Evolutionary conservation across 2,113 vertebrate species (phyloP).

Genomic region (Brachypteracias leptosomus): DNA sequence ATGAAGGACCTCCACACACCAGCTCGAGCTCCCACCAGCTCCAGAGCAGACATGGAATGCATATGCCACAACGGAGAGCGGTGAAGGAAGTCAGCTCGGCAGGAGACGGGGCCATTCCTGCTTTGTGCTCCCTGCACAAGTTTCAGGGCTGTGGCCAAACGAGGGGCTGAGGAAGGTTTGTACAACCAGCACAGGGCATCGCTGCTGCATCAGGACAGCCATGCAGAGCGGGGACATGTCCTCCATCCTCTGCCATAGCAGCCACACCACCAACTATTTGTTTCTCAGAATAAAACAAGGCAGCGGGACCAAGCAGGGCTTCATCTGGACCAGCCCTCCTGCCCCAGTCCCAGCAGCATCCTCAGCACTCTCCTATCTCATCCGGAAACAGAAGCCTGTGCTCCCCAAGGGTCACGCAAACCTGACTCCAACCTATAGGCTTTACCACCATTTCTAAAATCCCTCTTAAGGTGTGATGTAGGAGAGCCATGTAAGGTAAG

Average conservation of each 20-base stretch:
- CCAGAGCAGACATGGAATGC: not conserved
- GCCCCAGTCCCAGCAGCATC: not conserved
- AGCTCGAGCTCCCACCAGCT: not conserved
- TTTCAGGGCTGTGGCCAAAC: not conserved
- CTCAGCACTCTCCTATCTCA: not conserved
- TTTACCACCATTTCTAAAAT: not conserved
- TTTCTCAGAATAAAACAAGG: not conserved
- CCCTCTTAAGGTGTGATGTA: not conserved
- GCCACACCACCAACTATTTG: not conserved
- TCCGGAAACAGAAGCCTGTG: not conserved
- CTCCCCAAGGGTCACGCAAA: not conserved
- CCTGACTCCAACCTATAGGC: not conserved
- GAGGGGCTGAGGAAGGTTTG: not conserved
- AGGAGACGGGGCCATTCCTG: not conserved
- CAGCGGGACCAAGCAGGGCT: not conserved
- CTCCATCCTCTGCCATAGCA: not conserved
- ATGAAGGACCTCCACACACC: not conserved
- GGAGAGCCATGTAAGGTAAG: not conserved
- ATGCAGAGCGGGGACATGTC: accelerated
- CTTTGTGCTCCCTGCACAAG: not conserved
- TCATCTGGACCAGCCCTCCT: not conserved
- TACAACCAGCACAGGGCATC: not conserved
- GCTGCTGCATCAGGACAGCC: not conserved
- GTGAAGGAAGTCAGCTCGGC: constrained; percentile 32
- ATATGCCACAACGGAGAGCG: not conserved